These are phyloP conservation scores for Iguana delicatissima DNA, from an alignment of 2,797 vertebrate species.

Conservation along the genomic window DNA sequence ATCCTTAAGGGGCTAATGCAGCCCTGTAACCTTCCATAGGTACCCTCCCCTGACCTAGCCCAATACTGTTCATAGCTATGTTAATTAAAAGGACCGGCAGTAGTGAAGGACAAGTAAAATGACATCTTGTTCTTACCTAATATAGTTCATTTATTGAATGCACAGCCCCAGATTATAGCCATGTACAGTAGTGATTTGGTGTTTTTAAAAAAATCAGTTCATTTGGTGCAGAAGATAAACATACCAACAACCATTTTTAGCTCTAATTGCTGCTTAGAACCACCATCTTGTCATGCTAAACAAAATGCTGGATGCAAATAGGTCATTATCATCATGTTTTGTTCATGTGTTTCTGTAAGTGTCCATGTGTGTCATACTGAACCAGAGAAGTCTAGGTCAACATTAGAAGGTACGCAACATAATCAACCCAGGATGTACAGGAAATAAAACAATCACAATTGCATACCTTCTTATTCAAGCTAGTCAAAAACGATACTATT, in stretches of 20 bases:
- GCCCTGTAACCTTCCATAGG: too few species aligned
- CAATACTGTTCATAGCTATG: background rate
- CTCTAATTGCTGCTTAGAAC: background rate
- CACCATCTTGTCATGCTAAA: background rate
- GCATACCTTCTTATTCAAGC: background rate
- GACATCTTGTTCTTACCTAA: background rate
- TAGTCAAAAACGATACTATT: background rate
- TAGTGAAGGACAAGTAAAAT: background rate
- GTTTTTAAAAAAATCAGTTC: background rate
- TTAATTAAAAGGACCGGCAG: background rate
- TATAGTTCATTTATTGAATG: background rate
- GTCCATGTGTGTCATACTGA: background rate
- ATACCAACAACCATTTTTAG: background rate
- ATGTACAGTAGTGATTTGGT: background rate
- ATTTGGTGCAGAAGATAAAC: background rate
- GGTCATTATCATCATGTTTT: background rate
- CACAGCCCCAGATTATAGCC: background rate
- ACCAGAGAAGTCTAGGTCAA: background rate
- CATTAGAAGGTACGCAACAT: background rate
- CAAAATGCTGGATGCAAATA: background rate
- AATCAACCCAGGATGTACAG: background rate
- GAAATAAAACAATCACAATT: background rate
- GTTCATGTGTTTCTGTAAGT: background rate
- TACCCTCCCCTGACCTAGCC: background rate
- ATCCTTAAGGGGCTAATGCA: too few species aligned